Percentiles rank a stretch among this genome's conserved stretches.
These are phyloP conservation scores for Oasisia sp. DNA, from an alignment of 2,888 invertebrate genomes.

Conservation along the genomic window DNA sequence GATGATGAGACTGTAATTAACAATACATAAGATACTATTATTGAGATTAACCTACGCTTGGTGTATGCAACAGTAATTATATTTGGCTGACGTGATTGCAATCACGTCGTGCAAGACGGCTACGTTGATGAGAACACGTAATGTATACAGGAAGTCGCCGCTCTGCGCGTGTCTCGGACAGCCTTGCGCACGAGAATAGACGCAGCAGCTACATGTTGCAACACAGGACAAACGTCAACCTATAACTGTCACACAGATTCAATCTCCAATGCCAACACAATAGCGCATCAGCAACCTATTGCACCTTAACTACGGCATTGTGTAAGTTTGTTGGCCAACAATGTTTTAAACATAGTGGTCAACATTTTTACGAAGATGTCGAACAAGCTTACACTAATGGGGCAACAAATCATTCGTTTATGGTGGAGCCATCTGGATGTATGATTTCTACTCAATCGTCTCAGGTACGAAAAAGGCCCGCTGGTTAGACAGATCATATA, in stretches of 20 bases:
- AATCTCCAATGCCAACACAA: neutral
- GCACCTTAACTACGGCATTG: neutral
- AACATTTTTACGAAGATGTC: too few relatives aligned
- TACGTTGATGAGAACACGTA: neutral
- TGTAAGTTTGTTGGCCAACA: too few relatives aligned
- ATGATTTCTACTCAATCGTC: too few relatives aligned
- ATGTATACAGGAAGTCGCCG: neutral
- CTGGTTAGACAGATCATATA: too few relatives aligned
- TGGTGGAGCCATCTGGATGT: too few relatives aligned
- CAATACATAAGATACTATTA: neutral
- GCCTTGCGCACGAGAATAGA: neutral
- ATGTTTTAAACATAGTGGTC: too few relatives aligned
- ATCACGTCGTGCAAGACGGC: neutral
- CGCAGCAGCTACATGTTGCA: neutral
- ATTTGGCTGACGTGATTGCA: neutral
- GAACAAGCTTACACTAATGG: too few relatives aligned
- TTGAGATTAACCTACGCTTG: neutral
- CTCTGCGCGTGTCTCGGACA: neutral
- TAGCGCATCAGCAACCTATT: neutral
- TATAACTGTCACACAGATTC: neutral
- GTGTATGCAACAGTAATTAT: neutral
- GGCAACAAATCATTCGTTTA: too few relatives aligned
- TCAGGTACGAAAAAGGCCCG: too few relatives aligned
- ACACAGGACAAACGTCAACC: neutral
- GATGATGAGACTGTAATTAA: neutral